phyloP scores from a whole-genome alignment of 2,797 vertebrate species.

The Peromyscus attwateri region DNA sequence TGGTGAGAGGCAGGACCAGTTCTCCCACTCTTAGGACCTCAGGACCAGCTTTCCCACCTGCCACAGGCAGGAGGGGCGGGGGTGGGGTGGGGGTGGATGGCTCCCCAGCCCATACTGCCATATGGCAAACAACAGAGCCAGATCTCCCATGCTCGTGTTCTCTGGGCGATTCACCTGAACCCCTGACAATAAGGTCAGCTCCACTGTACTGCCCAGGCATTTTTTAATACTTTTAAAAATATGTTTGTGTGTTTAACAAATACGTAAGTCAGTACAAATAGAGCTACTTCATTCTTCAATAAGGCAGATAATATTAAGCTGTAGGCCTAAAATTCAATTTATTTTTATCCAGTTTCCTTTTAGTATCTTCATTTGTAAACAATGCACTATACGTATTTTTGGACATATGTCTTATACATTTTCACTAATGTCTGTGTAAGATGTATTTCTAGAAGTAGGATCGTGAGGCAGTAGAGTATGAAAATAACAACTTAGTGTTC shows the following conservation, averaged over 20 bases:
- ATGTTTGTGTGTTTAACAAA: neutral
- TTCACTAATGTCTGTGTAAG: neutral
- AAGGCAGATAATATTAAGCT: neutral
- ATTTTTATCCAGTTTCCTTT: constrained; percentile 37
- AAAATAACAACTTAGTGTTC: neutral
- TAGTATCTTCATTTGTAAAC: constrained; percentile 18
- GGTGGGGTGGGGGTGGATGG: too few relatives aligned
- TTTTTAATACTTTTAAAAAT: neutral
- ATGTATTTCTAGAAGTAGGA: neutral
- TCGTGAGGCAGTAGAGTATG: neutral
- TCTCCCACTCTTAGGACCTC: neutral
- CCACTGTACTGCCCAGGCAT: neutral
- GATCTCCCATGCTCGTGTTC: neutral
- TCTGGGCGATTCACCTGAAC: neutral
- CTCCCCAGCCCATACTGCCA: neutral
- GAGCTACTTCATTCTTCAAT: constrained; percentile 9
- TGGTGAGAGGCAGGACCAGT: neutral
- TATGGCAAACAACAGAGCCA: neutral
- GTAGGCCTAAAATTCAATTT: neutral
- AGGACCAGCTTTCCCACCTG: neutral
- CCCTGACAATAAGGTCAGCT: neutral
- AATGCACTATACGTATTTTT: neutral
- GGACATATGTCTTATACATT: neutral
- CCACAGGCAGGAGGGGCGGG: too few relatives aligned
- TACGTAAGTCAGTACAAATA: neutral